Conservation (phyloP, 2,113 vertebrate species). For the Podarcis muralis region DNA sequence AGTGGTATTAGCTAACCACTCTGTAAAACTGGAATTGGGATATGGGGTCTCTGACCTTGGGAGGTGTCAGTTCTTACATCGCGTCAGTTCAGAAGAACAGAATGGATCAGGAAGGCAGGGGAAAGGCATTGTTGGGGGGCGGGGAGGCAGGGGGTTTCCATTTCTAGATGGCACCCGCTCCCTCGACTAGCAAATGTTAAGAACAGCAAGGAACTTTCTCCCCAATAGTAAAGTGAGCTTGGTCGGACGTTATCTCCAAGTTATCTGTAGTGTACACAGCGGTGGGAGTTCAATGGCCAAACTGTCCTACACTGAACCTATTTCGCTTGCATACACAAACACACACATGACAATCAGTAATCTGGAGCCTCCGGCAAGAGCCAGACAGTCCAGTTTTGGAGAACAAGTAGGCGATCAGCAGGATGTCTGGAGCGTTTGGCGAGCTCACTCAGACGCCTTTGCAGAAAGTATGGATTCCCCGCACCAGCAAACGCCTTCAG, state of each 20-base stretch:
- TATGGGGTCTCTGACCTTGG: neutral
- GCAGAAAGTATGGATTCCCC: slow-evolving; percentile 90
- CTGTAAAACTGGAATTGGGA: neutral
- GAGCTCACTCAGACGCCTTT: slow-evolving; percentile 85
- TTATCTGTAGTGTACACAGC: slow-evolving; percentile 53
- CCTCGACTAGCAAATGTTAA: neutral
- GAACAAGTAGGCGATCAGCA: neutral
- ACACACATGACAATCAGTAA: slow-evolving; percentile 8
- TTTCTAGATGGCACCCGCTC: neutral
- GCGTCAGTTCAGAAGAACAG: neutral
- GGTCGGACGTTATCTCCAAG: neutral
- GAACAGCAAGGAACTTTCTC: neutral
- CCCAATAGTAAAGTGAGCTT: neutral
- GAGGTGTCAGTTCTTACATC: neutral
- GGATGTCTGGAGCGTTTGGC: slow-evolving; percentile 70
- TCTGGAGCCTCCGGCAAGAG: slow-evolving; percentile 11
- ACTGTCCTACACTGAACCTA: slow-evolving; percentile 6
- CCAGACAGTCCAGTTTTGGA: slow-evolving; percentile 11
- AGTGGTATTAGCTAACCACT: neutral
- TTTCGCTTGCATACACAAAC: neutral
- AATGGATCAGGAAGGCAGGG: neutral
- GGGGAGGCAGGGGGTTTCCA: fast-evolving
- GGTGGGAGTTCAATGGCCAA: slow-evolving; percentile 37
- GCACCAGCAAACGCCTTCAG: slow-evolving; percentile 76
- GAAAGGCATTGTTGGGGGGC: neutral